Evolutionary conservation across 2,888 invertebrate species (phyloP).

Genomic region (Drosophila limbata): DNA sequence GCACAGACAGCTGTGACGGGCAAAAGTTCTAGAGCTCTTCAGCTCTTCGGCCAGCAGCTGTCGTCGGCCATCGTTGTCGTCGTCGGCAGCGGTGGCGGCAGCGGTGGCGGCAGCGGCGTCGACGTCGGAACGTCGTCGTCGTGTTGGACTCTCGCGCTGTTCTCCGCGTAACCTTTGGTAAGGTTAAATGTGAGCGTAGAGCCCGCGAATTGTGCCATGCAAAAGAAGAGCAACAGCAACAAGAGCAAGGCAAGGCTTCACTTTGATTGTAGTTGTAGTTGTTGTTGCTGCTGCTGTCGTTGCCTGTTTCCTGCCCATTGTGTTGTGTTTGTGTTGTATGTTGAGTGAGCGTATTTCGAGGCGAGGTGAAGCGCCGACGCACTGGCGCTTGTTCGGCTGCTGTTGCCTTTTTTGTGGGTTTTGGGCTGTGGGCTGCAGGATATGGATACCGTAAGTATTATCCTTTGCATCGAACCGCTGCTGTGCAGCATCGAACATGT

Average conservation of each 20-base stretch:
- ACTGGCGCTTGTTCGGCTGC: slow-evolving; percentile 36
- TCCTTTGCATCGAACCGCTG: slow-evolving; percentile 65
- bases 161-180: slow-evolving; percentile 68
- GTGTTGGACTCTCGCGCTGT: slow-evolving; percentile 44
- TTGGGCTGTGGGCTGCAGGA: slow-evolving; percentile 4
- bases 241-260: slow-evolving; percentile 56
- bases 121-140: slow-evolving; percentile 11
- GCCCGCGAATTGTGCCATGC: slow-evolving; percentile 71
- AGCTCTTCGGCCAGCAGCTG: slow-evolving; percentile 48
- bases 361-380: slow-evolving; percentile 67
- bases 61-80: slow-evolving; percentile 47
- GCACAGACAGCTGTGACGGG: slow-evolving; percentile 59
- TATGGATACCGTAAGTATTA: slow-evolving; percentile 55
- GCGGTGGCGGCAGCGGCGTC: not conserved
- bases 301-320: slow-evolving; percentile 66
- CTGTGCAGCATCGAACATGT: slow-evolving; percentile 59
- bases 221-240: slow-evolving; percentile 44
- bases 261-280: slow-evolving; percentile 28
- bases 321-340: slow-evolving; percentile 39
- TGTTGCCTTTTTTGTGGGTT: slow-evolving; percentile 25
- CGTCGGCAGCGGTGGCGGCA: slow-evolving; percentile 1
- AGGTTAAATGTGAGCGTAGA: slow-evolving; percentile 71
- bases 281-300: slow-evolving; percentile 24
- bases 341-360: slow-evolving; percentile 23
- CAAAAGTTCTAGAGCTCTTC: slow-evolving; percentile 38